These are phyloP conservation scores for Myiozetetes cayanensis DNA, from an alignment of 2,113 vertebrate genomes.

Conservation along the genomic window DNA sequence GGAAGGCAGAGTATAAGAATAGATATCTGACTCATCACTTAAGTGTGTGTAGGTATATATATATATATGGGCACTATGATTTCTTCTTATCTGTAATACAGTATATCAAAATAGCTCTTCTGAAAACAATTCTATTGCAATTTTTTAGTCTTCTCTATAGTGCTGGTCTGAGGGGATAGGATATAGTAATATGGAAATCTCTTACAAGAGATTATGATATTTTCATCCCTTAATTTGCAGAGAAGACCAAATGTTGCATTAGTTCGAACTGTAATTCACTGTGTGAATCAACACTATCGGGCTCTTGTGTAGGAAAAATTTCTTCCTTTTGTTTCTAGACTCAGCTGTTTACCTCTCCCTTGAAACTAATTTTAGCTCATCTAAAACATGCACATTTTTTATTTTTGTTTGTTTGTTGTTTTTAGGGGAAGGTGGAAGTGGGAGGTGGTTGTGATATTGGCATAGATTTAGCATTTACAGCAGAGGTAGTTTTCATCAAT, in stretches of 20 bases:
- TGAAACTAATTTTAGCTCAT: constrained; percentile 26
- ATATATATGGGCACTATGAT: background rate
- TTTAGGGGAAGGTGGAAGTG: background rate
- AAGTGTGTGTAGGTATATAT: background rate
- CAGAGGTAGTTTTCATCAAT: constrained; percentile 65
- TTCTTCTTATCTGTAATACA: background rate
- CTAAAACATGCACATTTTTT: background rate
- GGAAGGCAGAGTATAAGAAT: background rate
- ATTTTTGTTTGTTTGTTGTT: constrained; percentile 36
- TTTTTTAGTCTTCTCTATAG: background rate
- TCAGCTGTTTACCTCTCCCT: constrained; percentile 23
- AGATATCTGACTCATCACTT: background rate
- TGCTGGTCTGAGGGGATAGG: background rate
- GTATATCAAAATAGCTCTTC: background rate
- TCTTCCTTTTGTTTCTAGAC: constrained; percentile 23
- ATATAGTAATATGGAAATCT: background rate
- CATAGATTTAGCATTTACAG: constrained; percentile 57
- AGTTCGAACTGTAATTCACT: background rate
- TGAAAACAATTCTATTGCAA: background rate
- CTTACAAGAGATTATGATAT: background rate
- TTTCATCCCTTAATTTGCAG: background rate
- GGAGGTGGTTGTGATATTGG: constrained; percentile 25
- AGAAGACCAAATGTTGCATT: background rate
- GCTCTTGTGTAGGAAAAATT: background rate
- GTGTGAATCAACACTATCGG: background rate